Conservation (phyloP, 2,113 vertebrate genomes). For the Pelobates fuscus region DNA sequence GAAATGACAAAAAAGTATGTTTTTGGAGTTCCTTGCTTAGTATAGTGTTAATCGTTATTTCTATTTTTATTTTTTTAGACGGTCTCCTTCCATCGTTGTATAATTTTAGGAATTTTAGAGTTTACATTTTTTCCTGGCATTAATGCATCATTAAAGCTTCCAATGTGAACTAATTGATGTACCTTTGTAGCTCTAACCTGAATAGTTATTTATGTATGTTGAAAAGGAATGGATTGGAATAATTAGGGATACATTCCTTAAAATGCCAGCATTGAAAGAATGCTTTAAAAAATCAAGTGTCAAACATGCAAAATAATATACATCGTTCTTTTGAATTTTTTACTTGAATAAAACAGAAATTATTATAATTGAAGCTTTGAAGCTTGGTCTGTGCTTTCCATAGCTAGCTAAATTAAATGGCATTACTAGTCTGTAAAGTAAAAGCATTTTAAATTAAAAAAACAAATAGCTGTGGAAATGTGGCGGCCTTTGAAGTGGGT, state of each 20-base stretch:
- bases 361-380: conserved; percentile 41
- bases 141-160: conserved; percentile 1
- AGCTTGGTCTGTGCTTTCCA: conserved; percentile 34
- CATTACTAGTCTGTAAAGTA: conserved; percentile 9
- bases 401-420: conserved; percentile 33
- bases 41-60: too few relatives aligned
- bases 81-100: too few relatives aligned
- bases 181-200: neutral
- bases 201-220: neutral
- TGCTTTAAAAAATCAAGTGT: conserved; percentile 11
- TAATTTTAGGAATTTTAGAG: too few relatives aligned
- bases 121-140: too few relatives aligned
- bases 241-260: neutral
- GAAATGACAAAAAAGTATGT: too few relatives aligned
- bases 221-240: neutral
- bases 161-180: neutral
- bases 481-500: conserved; percentile 30
- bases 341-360: conserved; percentile 33
- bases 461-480: conserved; percentile 6
- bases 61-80: too few relatives aligned
- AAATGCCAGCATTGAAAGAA: conserved; percentile 18
- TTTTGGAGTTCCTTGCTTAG: too few relatives aligned
- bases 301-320: conserved; percentile 39
- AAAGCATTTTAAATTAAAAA: conserved; percentile 26
- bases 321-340: conserved; percentile 31